Base-by-base conservation (phyloP, 2,888 invertebrate species). In the Drosophila neotestacea region DNA sequence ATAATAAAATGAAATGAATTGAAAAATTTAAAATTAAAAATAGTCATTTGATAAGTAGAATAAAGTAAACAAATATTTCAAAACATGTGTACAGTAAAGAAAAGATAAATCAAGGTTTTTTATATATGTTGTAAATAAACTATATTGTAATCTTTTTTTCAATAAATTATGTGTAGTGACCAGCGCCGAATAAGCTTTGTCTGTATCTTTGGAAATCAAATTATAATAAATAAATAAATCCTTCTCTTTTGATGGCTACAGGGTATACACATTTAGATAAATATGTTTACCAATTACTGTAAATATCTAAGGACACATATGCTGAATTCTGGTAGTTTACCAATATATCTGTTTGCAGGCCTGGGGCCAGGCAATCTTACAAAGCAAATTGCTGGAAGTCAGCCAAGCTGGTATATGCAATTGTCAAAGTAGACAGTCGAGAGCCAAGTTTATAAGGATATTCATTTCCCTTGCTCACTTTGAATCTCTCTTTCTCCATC, bases 311-410 rank as follows among this genome's bases (percentile, higher is more conserved):
- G 41, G 59, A 39, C 65, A 42, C 27, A 46, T 36, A 10, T 48
- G 51, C 34, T 36, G 34, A 13, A 10, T 39, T 60, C 16, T 50
- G 34, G 38, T 46, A 55, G 54, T 67, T 60, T 66, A 51, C 60
- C 60, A 61, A 60, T 66, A 51, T 5, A 54, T 54, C 22, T 32
- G 4, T 42, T 6, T 32, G 22, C 22, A 2, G 4, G 55, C 55
- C 55, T 27, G 22, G 1, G 27, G 42, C 16, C 11, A 4, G 13
- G 9, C 22, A 27, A 34, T 9, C 42, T 51, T 56, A 42, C 61
- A 76, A 71, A 74, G 70, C 54, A 65, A 66, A 62, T 72, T 68
- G 67, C 39, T 76, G 76, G 76, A 76, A 59, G 34, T 62, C 44
- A 56, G 77, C 77, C 76, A 76, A 76, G 47, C 42, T 56, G 61